Conservation (phyloP, 2,113 vertebrate genomes). For the Empidonax traillii region DNA sequence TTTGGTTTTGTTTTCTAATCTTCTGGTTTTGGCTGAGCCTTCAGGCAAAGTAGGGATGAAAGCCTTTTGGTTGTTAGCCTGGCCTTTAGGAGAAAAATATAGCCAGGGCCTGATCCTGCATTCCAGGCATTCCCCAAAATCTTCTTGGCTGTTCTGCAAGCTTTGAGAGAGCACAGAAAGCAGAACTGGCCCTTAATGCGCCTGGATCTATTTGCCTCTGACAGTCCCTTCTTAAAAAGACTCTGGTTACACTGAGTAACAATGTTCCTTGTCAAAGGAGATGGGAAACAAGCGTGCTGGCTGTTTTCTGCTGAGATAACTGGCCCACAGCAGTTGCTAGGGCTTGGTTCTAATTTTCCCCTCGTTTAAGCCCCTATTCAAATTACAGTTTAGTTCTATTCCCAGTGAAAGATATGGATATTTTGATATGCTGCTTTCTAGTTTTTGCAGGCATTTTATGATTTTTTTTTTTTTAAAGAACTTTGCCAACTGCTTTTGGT, state of each 20-base stretch:
- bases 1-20: slow-evolving; percentile 1
- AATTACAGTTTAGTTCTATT: not conserved
- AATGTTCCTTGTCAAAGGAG: not conserved
- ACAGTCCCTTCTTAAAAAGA: not conserved
- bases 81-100: slow-evolving; percentile 31
- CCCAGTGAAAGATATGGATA: not conserved
- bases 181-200: not conserved
- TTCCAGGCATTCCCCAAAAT: slow-evolving; percentile 54
- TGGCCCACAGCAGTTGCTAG: not conserved
- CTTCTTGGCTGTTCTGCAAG: slow-evolving; percentile 22
- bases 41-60: not conserved
- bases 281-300: not conserved
- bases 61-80: not conserved
- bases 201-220: not conserved
- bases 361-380: not conserved
- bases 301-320: not conserved
- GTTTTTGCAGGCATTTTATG: not conserved
- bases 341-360: not conserved
- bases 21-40: not conserved
- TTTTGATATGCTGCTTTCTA: not conserved
- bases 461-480: not conserved
- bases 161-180: slow-evolving; percentile 26
- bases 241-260: slow-evolving; percentile 1
- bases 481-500: not conserved
- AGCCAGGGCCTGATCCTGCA: not conserved